These are phyloP conservation scores for Hedychridium roseum DNA, from an alignment of 2,888 invertebrate genomes.

Conservation along the genomic window DNA sequence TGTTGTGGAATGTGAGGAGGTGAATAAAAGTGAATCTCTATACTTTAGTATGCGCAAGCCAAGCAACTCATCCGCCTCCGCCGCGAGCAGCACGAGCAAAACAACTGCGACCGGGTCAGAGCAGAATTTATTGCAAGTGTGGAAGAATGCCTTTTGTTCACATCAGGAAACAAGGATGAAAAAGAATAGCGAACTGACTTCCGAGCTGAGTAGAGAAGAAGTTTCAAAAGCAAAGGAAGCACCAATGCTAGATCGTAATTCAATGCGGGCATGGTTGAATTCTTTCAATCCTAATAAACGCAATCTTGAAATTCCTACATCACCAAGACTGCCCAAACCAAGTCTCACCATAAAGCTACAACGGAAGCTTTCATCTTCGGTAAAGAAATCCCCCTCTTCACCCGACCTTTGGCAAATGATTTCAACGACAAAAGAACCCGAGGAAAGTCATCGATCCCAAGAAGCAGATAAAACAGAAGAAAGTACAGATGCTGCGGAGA, in stretches of 20 bases:
- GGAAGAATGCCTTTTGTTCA: constrained; percentile 1
- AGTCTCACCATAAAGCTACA: background rate
- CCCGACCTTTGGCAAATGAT: background rate
- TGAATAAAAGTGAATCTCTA: background rate
- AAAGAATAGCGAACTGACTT: background rate
- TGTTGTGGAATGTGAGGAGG: no score
- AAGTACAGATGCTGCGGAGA: background rate
- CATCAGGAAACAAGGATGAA: background rate
- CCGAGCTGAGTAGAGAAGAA: background rate
- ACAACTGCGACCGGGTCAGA: background rate
- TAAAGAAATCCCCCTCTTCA: no score
- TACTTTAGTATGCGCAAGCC: background rate
- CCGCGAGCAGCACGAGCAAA: background rate
- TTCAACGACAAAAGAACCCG: background rate
- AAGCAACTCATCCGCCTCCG: background rate
- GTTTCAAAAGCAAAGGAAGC: background rate
- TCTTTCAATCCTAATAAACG: background rate
- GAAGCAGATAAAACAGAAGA: background rate
- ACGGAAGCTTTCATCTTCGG: background rate
- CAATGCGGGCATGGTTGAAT: background rate
- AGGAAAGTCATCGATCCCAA: background rate
- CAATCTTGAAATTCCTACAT: background rate
- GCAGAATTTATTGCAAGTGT: background rate
- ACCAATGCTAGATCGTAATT: background rate
- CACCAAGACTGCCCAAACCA: background rate